Percentiles rank a stretch among this genome's conserved stretches.
Conservation (phyloP, 2,113 vertebrate species). For the Turdus rufiventris region DNA sequence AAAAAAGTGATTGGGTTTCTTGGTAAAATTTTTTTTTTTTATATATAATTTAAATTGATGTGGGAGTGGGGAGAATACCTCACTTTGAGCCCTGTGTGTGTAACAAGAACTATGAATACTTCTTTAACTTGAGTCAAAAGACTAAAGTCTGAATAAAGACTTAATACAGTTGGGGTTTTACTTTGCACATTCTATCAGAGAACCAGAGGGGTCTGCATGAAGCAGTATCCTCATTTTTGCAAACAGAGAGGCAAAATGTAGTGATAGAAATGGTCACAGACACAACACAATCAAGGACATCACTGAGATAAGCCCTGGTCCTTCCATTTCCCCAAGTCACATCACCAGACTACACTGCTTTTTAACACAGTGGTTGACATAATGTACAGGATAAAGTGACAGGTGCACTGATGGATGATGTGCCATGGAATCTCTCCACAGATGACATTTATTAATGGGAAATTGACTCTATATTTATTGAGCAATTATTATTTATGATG, state of each 20-base stretch:
- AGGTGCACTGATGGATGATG: neutral
- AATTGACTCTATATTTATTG: neutral
- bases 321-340: neutral
- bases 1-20: neutral
- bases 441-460: neutral
- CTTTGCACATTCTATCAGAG: neutral
- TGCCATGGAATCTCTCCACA: neutral
- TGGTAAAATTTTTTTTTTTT: neutral
- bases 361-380: neutral
- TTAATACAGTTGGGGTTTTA: neutral
- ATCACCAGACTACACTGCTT: neutral
- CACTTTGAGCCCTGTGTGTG: neutral
- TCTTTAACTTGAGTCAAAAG: neutral
- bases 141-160: neutral
- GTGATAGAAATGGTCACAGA: neutral
- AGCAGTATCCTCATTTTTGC: neutral
- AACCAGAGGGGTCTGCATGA: neutral
- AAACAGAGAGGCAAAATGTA: neutral
- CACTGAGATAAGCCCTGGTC: neutral
- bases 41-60: neutral
- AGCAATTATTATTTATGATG: neutral
- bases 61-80: neutral
- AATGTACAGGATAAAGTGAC: neutral
- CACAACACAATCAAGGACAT: neutral
- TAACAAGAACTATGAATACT: neutral